Conservation (phyloP, 2,113 vertebrate genomes). For the Condylura cristata region DNA sequence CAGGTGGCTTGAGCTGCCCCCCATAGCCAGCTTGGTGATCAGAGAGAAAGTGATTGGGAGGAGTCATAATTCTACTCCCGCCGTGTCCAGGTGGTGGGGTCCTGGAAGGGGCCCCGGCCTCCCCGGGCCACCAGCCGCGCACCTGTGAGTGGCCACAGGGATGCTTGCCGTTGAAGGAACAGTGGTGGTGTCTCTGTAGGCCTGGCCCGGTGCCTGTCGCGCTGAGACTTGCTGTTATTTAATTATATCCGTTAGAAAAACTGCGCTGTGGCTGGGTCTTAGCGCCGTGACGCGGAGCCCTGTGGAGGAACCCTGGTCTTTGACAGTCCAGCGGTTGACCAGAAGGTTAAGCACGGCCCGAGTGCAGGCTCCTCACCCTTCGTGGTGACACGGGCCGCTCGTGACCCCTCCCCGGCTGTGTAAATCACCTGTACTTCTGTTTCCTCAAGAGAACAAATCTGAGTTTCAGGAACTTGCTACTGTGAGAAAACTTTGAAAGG, state of each 20-base stretch:
- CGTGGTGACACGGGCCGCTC: neutral
- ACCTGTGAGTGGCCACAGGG: neutral
- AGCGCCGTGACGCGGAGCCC: neutral
- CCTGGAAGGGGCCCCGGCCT: neutral
- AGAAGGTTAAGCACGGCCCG: neutral
- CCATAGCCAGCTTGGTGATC: too few species aligned
- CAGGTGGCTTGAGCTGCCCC: too few species aligned
- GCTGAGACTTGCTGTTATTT: constrained; percentile 15
- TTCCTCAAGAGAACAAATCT: neutral
- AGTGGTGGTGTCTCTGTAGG: constrained; percentile 2
- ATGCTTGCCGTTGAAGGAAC: neutral
- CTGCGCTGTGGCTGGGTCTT: constrained; percentile 20
- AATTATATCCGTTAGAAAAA: constrained; percentile 64
- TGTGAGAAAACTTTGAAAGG: neutral
- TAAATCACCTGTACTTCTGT: neutral
- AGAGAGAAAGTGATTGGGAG: too few species aligned
- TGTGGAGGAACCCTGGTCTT: constrained; percentile 17
- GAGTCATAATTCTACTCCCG: too few species aligned
- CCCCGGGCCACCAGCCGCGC: neutral
- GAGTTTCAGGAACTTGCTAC: neutral
- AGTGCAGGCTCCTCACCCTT: neutral
- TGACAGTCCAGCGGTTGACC: constrained; percentile 25
- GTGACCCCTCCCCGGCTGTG: accelerated
- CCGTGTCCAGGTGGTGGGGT: neutral
- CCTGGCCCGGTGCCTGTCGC: constrained; percentile 52